These are phyloP conservation scores for Noctua janthe DNA, from an alignment of 2,888 invertebrate genomes.

Conservation along the genomic window DNA sequence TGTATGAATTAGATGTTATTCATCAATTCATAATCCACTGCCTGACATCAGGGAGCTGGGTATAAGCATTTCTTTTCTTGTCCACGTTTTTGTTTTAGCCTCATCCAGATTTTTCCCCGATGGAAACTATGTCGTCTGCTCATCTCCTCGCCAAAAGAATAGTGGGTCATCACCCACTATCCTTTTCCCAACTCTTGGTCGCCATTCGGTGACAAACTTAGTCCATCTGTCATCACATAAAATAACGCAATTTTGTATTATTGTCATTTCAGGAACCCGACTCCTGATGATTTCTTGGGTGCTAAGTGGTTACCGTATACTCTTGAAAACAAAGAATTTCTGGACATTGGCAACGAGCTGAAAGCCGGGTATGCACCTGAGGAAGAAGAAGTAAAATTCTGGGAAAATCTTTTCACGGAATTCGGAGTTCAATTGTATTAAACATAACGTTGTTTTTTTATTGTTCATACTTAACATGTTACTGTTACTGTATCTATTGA, in stretches of 20 bases:
- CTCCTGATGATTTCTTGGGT: conserved; percentile 72
- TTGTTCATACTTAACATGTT: background rate
- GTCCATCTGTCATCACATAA: background rate
- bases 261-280: conserved; percentile 74
- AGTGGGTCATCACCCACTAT: no score
- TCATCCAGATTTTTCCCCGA: no score
- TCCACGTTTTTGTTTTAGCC: no score
- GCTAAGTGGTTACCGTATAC: conserved; percentile 74
- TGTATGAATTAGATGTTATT: no score
- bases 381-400: conserved; percentile 70
- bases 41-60: no score
- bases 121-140: no score
- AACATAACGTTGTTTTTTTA: background rate
- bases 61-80: no score
- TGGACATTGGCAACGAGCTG: conserved; percentile 75
- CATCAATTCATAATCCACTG: no score
- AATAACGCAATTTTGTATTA: background rate
- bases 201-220: no score
- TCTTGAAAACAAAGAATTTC: conserved; percentile 69
- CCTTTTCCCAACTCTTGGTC: no score
- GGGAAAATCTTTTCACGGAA: conserved; percentile 67
- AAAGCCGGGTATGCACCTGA: conserved; percentile 58
- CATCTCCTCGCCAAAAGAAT: no score
- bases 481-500: background rate
- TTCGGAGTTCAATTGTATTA: conserved; percentile 56